Base-by-base conservation (phyloP, 1,140 invertebrate species). In the Megalonaias nervosa region DNA sequence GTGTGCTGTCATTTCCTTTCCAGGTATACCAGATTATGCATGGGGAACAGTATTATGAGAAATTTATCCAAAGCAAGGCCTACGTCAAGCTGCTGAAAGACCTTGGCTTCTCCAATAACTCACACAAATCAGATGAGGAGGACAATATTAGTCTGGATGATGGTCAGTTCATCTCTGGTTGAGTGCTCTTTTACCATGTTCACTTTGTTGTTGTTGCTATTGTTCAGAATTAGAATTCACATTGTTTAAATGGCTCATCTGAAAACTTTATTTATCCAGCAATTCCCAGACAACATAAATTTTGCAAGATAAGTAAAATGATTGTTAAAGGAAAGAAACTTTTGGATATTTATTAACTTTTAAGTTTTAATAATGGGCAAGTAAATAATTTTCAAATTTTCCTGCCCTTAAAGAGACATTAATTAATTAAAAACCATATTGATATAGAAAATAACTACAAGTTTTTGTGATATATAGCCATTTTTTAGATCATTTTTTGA, bases 81-180 rank as follows among this genome's bases (percentile, higher is more conserved):
- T 97, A 97, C 84, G 90, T 95, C 1, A 94, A 94, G 84, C 91
- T 96, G 26, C 90, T 97, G 6, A 93, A 94, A 58, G 95, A 96
- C 83, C 88, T 96, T 21, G 95, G 95, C 88, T 90, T 96, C 57
- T 94, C 93, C 77, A 93, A 89, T 69, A 81, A 83, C 67, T 82
- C 82, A 15, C 71, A 75, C 58, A 85, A 83, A 66, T 70, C 82
- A 15, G 92, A 93, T 62, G 85, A 87, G 60, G 80, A 79, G 11
- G 85, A 87, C 68, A 79, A 77, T 26, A 57, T 86, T 59, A 87
- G 85, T 76, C 70, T 88, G 3, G 86, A 89, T 69, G 88, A 89
- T 82, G 85, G 88, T 89, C 84, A 56, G 86, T n/a, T 19, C 48
- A 55, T 73, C 67, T 64, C 31, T n/a, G 1, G 31, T 55, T 68